Conservation (phyloP, 2,113 vertebrate species). For the Theristicus caerulescens region DNA sequence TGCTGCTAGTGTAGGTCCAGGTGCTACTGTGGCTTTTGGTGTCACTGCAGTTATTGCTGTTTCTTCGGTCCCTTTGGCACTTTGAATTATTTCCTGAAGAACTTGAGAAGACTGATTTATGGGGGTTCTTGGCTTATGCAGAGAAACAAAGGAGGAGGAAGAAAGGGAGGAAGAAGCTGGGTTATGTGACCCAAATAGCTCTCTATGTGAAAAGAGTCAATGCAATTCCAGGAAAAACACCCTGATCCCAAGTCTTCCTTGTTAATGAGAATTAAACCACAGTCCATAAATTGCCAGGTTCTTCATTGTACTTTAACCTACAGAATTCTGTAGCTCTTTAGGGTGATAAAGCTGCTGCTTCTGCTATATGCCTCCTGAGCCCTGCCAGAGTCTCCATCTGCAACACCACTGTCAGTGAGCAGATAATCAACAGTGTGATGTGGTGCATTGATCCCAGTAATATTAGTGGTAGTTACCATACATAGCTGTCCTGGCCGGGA, state of each 20-base stretch:
- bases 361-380: background rate
- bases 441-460: background rate
- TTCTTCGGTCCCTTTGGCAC: background rate
- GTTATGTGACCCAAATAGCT: background rate
- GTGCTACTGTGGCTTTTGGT: background rate
- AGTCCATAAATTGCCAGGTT: background rate
- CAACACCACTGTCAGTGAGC: background rate
- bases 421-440: rapidly evolving
- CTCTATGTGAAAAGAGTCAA: background rate
- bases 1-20: background rate
- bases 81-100: background rate
- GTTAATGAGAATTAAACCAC: background rate
- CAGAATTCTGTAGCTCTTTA: background rate
- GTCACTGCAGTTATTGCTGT: background rate
- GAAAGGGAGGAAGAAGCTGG: background rate
- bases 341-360: background rate
- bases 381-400: background rate
- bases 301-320: background rate
- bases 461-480: background rate
- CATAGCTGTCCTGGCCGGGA: background rate
- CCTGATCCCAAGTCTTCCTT: background rate
- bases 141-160: background rate
- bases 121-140: background rate
- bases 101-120: background rate
- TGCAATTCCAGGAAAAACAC: background rate